Base-by-base conservation (phyloP, 2,888 invertebrate genomes). In the Hyalella azteca region DNA sequence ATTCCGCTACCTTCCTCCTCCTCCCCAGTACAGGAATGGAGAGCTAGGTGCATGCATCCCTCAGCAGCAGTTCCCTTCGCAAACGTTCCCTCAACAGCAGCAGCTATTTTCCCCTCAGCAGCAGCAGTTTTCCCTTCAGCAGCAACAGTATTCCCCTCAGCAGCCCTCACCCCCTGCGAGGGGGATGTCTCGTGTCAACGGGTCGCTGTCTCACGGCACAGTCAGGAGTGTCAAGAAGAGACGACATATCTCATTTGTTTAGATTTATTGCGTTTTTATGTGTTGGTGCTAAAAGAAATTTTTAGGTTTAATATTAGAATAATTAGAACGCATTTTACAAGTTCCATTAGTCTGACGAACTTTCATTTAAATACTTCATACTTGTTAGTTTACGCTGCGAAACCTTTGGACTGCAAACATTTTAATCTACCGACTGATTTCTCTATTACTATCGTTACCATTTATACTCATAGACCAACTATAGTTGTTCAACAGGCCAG, bases 221-320 rank as follows among this genome's bases (percentile, higher is more conserved):
- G 83, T 83, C 15, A 79, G 83, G 4, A 83, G 83, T 73, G 83
- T 83, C 15, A 84, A 85, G 60, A 85, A 85, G 66, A 81, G 84
- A 40, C 80, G 85, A 19, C 85, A 85, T 78, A 85, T 85, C 77
- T 85, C 85, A 3, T 85, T 85, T 66, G 85, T 85, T 26, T 85
- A 84, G 82, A 29, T 50, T 76, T 40, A 15, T 36, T 15, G 45
- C 45, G 45, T 45, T 15, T 45, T 66, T 66, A 4, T 5, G 36
- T 36, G 29, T 66, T 66, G 36, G 36, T 36, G n/a, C 19, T 66
- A 3, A 66, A 36, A 66, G 15, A 45, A 45, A 15, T 45, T 45
- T 66, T 66, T 7, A 66, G 36, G 19, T 13, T 59, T 66, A 5
- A 22, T 11, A 26, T 5, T 11, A 54, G 26, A 26, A 54, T 19